These are phyloP conservation scores for Emys orbicularis DNA, from an alignment of 2,797 vertebrate genomes.

Conservation along the genomic window DNA sequence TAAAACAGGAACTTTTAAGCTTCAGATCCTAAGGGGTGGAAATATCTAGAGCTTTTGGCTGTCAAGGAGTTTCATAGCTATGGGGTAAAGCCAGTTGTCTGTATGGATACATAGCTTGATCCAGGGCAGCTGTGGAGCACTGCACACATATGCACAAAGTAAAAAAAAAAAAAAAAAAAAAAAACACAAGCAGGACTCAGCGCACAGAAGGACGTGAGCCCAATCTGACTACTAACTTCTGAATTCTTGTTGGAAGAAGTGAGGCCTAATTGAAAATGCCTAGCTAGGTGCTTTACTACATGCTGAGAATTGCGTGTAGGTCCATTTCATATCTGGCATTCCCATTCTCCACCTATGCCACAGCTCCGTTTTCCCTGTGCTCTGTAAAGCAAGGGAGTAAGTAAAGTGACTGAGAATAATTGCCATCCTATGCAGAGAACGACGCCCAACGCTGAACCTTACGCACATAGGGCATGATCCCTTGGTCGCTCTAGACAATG, in stretches of 20 bases:
- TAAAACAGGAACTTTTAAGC: not conserved
- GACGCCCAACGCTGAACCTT: not conserved
- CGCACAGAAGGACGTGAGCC: not conserved
- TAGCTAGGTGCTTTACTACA: not conserved
- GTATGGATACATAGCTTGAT: not conserved
- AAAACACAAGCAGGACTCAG: not conserved
- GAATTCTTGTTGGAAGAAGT: not conserved
- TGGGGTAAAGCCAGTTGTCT: not conserved
- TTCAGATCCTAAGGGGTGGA: not conserved
- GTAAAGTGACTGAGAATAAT: not conserved
- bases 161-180: not conserved
- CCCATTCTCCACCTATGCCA: not conserved
- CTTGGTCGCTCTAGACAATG: not conserved
- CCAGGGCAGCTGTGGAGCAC: not conserved
- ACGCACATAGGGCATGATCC: not conserved
- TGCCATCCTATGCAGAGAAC: not conserved
- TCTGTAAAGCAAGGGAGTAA: not conserved
- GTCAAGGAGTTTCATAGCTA: not conserved
- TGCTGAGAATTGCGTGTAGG: not conserved
- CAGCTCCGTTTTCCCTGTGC: not conserved
- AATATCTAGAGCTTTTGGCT: not conserved
- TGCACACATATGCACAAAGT: not conserved
- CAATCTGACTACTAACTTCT: not conserved
- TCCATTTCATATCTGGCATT: not conserved
- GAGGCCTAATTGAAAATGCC: not conserved